phyloP scores from a whole-genome alignment of 2,888 invertebrate genomes.

The Ophion obscuratus region DNA sequence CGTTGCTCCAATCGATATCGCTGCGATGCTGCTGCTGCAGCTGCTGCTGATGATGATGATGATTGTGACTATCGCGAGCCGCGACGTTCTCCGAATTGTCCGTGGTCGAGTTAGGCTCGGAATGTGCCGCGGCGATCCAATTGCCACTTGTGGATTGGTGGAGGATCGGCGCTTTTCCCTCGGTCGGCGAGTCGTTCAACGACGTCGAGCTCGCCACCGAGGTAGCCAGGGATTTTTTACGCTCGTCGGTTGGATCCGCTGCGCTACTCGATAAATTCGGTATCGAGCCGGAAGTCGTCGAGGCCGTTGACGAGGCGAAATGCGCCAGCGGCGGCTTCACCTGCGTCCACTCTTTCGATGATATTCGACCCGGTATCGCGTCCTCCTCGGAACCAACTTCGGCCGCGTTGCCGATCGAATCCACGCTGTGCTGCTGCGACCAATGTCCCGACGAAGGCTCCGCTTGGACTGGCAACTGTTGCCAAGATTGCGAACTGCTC shows the following conservation, averaged over 20 bases:
- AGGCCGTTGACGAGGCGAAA: conserved; percentile 70
- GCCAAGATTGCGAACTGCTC: conserved; percentile 69
- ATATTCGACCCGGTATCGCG: conserved; percentile 53
- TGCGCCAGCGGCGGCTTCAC: conserved; percentile 70
- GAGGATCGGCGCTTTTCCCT: conserved; percentile 57
- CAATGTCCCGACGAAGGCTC: conserved; percentile 67
- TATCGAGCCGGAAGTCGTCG: conserved; percentile 72
- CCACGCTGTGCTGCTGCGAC: conserved; percentile 66
- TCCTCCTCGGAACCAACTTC: conserved; percentile 67
- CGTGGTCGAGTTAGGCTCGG: conserved; percentile 53
- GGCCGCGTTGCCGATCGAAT: conserved; percentile 55
- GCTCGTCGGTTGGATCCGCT: conserved; percentile 73
- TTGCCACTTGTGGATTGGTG: conserved; percentile 54
- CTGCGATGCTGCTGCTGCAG: neutral
- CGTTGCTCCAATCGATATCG: conserved; percentile 73
- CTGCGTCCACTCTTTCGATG: conserved; percentile 73
- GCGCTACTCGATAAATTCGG: conserved; percentile 69
- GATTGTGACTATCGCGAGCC: conserved; percentile 65
- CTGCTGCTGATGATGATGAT: neutral
- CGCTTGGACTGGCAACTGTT: conserved; percentile 41
- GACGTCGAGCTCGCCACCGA: conserved; percentile 71
- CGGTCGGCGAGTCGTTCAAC: conserved; percentile 72
- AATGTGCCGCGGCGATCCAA: conserved; percentile 36
- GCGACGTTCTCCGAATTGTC: conserved; percentile 69
- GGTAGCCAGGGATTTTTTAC: conserved; percentile 72